A percentile compares a stretch with the other conserved stretches of the same genome.
Conservation (phyloP, 2,113 vertebrate genomes). For the Chunga burmeisteri region DNA sequence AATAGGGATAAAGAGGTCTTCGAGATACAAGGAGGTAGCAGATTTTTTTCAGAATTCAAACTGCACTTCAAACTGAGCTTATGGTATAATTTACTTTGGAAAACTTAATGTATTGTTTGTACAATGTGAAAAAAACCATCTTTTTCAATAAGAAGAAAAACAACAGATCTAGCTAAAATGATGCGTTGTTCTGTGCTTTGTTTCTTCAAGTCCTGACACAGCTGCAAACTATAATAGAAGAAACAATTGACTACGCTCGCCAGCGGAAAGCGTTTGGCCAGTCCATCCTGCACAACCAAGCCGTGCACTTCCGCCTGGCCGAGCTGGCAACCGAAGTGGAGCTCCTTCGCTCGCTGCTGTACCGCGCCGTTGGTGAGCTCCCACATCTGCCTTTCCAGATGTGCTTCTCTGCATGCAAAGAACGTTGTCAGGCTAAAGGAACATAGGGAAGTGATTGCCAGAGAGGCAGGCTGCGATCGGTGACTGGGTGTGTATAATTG, state of each 20-base stretch:
- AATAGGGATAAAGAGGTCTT: neutral
- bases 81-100: neutral
- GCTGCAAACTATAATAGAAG: constrained; percentile 80
- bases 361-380: constrained; percentile 74
- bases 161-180: neutral
- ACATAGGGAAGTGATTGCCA: neutral
- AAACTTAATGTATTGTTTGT: neutral
- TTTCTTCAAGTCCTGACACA: constrained; percentile 68
- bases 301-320: constrained; percentile 82
- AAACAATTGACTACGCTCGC: constrained; percentile 81
- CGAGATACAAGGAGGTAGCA: neutral
- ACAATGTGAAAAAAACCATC: neutral
- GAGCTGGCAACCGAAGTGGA: constrained; percentile 85
- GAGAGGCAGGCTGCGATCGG: neutral
- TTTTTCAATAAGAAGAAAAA: neutral
- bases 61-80: neutral
- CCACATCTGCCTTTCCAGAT: neutral
- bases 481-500: neutral
- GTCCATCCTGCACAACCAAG: constrained; percentile 82
- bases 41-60: neutral
- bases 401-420: neutral
- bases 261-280: constrained; percentile 80
- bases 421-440: neutral
- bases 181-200: neutral
- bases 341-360: constrained; percentile 82